These are phyloP conservation scores for Urocitellus parryii DNA, from an alignment of 2,113 vertebrate genomes.

Conservation along the genomic window DNA sequence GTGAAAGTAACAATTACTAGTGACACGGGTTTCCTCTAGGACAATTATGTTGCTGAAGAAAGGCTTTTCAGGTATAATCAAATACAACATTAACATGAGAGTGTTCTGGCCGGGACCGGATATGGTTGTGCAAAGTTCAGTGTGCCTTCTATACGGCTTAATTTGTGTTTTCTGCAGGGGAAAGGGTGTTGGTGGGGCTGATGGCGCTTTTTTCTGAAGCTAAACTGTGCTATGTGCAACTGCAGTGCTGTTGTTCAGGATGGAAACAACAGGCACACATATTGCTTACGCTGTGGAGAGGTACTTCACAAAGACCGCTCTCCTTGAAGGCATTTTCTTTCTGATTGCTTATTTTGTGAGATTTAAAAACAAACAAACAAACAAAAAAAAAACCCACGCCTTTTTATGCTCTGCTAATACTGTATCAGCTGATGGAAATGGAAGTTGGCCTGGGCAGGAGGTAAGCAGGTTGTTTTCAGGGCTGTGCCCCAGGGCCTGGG, in stretches of 20 bases:
- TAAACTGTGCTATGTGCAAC: neutral
- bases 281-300: neutral
- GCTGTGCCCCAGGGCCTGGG: slow-evolving; percentile 32
- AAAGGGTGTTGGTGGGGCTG: accelerated
- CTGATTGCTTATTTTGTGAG: slow-evolving; percentile 58
- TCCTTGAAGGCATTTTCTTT: slow-evolving; percentile 70
- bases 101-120: slow-evolving; percentile 25
- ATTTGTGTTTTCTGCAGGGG: neutral
- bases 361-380: too few relatives aligned
- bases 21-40: slow-evolving; percentile 27
- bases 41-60: neutral
- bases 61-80: neutral
- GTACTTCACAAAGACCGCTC: slow-evolving; percentile 34
- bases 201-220: slow-evolving; percentile 60
- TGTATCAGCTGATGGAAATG: slow-evolving; percentile 66
- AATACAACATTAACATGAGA: slow-evolving; percentile 49
- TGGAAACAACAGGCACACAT: slow-evolving; percentile 69
- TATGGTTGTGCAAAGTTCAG: slow-evolving; percentile 25
- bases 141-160: neutral
- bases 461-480: slow-evolving; percentile 78
- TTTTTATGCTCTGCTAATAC: neutral
- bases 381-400: too few relatives aligned
- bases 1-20: slow-evolving; percentile 51
- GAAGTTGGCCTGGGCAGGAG: slow-evolving; percentile 72
- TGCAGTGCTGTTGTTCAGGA: neutral